Percentiles rank a stretch among this genome's conserved stretches.
phyloP scores from a whole-genome alignment of 2,113 vertebrate species.

The Pterocles burchelli region DNA sequence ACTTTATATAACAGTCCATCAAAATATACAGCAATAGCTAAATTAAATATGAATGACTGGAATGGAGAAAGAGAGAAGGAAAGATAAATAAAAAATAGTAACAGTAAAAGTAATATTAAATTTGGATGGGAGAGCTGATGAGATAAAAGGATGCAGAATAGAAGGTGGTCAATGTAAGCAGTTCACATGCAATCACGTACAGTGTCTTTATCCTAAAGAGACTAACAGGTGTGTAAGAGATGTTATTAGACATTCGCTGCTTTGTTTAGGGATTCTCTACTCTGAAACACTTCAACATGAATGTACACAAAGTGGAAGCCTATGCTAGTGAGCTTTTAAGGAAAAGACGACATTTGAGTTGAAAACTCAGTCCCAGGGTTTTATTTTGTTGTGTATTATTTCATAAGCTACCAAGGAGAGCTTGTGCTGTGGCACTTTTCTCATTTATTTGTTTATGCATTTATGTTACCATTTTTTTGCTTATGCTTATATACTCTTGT shows the following conservation, averaged over 20 bases:
- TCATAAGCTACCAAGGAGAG: background rate
- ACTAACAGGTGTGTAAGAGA: background rate
- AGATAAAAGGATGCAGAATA: background rate
- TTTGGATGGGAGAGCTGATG: background rate
- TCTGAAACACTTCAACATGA: background rate
- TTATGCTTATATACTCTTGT: background rate
- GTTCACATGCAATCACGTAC: background rate
- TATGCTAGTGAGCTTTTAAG: background rate
- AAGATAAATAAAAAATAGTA: background rate
- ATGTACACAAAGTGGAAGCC: background rate
- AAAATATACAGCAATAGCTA: background rate
- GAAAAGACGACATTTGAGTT: background rate
- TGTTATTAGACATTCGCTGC: background rate
- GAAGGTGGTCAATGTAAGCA: background rate
- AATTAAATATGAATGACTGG: background rate
- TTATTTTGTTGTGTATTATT: background rate
- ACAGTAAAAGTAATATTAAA: background rate
- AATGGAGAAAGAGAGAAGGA: background rate
- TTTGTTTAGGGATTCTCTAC: background rate
- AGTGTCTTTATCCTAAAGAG: background rate
- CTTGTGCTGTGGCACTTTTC: background rate
- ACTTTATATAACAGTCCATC: background rate
- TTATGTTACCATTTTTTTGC: background rate
- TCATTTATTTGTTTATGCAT: background rate
- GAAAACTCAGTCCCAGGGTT: background rate